Percentiles rank a stretch among this genome's conserved stretches.
Conservation (phyloP, 2,888 invertebrate species). For the Pollenia labialis region DNA sequence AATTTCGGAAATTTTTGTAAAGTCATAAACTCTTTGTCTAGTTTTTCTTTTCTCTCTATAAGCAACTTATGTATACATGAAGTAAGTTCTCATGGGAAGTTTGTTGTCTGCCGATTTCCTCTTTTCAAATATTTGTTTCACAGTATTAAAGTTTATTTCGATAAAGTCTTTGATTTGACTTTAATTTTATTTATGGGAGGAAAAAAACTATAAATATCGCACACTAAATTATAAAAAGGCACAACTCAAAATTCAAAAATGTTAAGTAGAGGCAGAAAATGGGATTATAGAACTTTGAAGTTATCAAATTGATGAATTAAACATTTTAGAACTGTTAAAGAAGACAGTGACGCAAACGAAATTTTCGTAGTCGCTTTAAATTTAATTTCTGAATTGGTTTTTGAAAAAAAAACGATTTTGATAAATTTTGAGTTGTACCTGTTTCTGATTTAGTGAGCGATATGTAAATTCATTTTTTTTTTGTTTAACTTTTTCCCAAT, state of each 20-base stretch:
- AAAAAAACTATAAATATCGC: too few relatives aligned
- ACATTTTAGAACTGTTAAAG: too few relatives aligned
- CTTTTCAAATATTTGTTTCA: background rate
- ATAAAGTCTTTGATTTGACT: background rate
- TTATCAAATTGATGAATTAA: too few relatives aligned
- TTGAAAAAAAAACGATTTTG: background rate
- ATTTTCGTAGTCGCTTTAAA: too few relatives aligned
- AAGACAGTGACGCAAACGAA: too few relatives aligned
- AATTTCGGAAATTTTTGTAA: background rate
- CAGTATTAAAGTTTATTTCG: constrained; percentile 10
- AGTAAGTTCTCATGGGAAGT: constrained; percentile 4
- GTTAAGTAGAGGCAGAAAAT: too few relatives aligned
- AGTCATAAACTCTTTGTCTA: constrained; percentile 4
- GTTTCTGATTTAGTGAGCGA: background rate
- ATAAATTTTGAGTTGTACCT: background rate
- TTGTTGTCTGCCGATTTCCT: constrained; percentile 7
- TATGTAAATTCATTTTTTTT: constrained; percentile 10
- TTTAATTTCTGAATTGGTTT: too few relatives aligned
- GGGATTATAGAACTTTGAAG: too few relatives aligned
- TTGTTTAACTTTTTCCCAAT: constrained; percentile 1
- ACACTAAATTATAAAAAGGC: too few relatives aligned
- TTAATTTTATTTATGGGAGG: background rate
- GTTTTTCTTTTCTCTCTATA: too few relatives aligned
- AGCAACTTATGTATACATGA: too few relatives aligned
- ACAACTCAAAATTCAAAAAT: too few relatives aligned